Percentiles rank a stretch among this genome's conserved stretches.
phyloP scores from a whole-genome alignment of 2,113 vertebrate genomes.

The Willisornis vidua region DNA sequence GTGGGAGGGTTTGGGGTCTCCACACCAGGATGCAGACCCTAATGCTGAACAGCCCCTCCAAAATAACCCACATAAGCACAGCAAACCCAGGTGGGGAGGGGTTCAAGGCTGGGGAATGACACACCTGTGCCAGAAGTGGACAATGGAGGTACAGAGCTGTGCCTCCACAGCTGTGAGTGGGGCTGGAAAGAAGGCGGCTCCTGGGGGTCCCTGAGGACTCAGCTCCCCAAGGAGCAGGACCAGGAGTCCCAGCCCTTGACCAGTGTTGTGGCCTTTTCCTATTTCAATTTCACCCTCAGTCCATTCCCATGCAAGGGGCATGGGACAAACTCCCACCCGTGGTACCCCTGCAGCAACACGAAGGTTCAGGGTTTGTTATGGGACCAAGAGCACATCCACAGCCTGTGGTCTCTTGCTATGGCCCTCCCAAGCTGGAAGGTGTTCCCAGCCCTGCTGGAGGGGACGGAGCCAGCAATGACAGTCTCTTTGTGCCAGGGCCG shows the following conservation, averaged over 20 bases:
- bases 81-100: neutral
- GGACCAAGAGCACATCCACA: accelerated
- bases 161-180: too few relatives aligned
- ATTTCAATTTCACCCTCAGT: neutral
- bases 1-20: neutral
- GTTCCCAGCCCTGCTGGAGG: neutral
- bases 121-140: accelerated
- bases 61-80: neutral
- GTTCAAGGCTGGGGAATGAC: neutral
- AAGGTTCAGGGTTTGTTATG: neutral
- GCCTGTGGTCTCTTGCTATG: neutral
- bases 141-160: neutral
- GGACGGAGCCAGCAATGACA: too few relatives aligned
- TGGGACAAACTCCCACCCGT: accelerated
- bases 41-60: neutral
- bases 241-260: neutral
- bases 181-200: neutral
- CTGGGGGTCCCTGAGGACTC: neutral
- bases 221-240: accelerated
- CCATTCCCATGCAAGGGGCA: neutral
- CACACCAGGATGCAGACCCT: neutral
- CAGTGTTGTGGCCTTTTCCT: neutral
- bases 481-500: neutral
- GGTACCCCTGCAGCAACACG: neutral
- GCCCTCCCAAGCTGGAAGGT: neutral